Conservation (phyloP, 2,888 invertebrate species). For the Melinaea menophilus region DNA sequence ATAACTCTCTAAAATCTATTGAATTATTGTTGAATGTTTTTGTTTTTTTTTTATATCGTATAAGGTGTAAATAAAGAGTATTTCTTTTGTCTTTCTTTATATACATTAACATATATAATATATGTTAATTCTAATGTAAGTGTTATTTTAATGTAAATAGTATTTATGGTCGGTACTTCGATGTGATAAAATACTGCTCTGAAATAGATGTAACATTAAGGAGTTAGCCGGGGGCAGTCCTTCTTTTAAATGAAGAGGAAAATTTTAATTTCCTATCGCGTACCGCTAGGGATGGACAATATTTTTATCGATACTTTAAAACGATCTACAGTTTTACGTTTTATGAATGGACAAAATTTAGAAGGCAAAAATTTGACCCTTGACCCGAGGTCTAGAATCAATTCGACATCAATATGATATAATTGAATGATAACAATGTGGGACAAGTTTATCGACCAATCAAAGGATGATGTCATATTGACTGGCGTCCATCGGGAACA, state of each 20-base stretch:
- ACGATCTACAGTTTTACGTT: neutral
- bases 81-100: too few relatives aligned
- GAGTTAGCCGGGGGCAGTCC: conserved; percentile 70
- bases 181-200: conserved; percentile 32
- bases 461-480: conserved; percentile 55
- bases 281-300: conserved; percentile 51
- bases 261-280: conserved; percentile 79
- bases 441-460: conserved; percentile 53
- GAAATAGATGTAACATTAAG: conserved; percentile 72
- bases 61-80: too few relatives aligned
- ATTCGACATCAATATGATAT: conserved; percentile 64
- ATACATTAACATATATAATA: too few relatives aligned
- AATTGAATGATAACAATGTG: conserved; percentile 65
- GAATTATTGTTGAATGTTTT: too few relatives aligned
- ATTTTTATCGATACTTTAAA: conserved; percentile 13
- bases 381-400: conserved; percentile 41
- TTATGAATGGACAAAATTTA: neutral
- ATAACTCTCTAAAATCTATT: too few relatives aligned
- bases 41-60: too few relatives aligned
- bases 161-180: conserved; percentile 18
- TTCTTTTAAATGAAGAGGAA: conserved; percentile 78
- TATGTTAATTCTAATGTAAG: too few relatives aligned
- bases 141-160: too few relatives aligned
- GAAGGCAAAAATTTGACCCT: conserved; percentile 23
- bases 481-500: conserved; percentile 30